Evolutionary conservation across 2,113 vertebrate species (phyloP), one percentile per base, ranked within the genome.

Genomic region (Mastomys coucha): DNA sequence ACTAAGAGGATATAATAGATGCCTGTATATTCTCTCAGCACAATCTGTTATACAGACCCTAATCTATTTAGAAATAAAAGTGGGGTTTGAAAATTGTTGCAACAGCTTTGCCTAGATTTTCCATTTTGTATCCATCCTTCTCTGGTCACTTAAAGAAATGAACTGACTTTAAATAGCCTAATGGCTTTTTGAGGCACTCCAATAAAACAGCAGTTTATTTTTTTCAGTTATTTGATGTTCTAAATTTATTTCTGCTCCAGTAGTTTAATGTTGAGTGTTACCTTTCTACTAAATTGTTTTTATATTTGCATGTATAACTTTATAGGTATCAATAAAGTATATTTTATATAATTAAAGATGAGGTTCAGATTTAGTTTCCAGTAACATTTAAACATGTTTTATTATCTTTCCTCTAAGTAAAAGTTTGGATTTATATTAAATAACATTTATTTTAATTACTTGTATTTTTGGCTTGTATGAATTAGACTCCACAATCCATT

Each of bases 61-160:
- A 93, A 97, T 98, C 91, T 97, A 42, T 95, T 97, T 98, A 95
- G 80, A 92, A 98, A 98, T 94, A 93, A 97, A 96, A 97, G 45
- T 77, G 53, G 91, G 78, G 96, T 97, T 91, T 96, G 56, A 75
- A 98, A 97, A 63, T 78, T 45, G n/a, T 88, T 95, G 33, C 93
- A 94, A 72, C 67, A 1, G 60, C 76, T 96, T 96, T 96, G 53
- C 58, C 56, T 77, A 65, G 90, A 93, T 56, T 63, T 97, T 95
- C 11, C 19, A 1, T 36, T 39, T 53, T 86, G 33, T 42, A 81
- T 96, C 17, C 26, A 24, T 94, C 63, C 63, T 36, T 69, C 91
- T 96, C 12, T 56, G 26, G 77, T 96, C 85, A 92, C 77, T 97
- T 97, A 88, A 56, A 96, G 91, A 97, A 95, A 98, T 70, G 77